A percentile compares a stretch with the other conserved stretches of the same genome.
phyloP scores from a whole-genome alignment of 2,888 invertebrate genomes.

The Baronia brevicornis region DNA sequence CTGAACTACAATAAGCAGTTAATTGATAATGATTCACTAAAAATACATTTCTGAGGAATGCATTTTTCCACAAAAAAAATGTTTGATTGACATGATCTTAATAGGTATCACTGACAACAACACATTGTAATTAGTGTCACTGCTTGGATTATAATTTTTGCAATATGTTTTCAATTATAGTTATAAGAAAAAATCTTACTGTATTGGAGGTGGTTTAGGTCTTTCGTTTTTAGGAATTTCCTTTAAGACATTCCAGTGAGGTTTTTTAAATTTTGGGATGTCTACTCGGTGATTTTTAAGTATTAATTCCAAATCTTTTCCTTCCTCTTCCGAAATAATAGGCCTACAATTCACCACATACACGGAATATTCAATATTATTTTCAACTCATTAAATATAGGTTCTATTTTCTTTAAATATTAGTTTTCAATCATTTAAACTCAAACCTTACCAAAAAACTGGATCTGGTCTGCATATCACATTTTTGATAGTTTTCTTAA shows the following conservation, averaged over 20 bases:
- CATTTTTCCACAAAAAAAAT: neutral
- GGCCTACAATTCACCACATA: slow-evolving; percentile 37
- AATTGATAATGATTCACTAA: no score
- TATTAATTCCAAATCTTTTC: slow-evolving; percentile 26
- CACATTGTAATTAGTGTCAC: no score
- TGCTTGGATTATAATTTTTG: no score
- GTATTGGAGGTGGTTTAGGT: slow-evolving; percentile 43
- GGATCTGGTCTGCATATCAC: slow-evolving; percentile 58
- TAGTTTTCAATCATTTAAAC: neutral
- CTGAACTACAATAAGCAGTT: no score
- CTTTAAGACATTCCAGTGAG: slow-evolving; percentile 54
- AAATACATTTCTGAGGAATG: no score
- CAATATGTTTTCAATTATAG: no score
- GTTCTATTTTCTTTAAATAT: neutral
- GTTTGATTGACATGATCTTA: no score
- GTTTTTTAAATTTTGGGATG: slow-evolving; percentile 49
- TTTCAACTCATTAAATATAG: neutral
- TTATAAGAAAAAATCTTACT: slow-evolving; percentile 31
- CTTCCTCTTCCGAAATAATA: slow-evolving; percentile 34
- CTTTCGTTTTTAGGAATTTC: slow-evolving; percentile 51
- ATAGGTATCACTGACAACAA: no score
- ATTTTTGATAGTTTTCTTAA: slow-evolving; percentile 64
- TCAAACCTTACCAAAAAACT: slow-evolving; percentile 47
- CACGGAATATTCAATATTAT: neutral
- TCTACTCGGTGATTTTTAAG: slow-evolving; percentile 38